Percentiles rank a stretch among this genome's conserved stretches.
Conservation (phyloP, 1,140 invertebrate genomes). For the Bombus confusus region DNA sequence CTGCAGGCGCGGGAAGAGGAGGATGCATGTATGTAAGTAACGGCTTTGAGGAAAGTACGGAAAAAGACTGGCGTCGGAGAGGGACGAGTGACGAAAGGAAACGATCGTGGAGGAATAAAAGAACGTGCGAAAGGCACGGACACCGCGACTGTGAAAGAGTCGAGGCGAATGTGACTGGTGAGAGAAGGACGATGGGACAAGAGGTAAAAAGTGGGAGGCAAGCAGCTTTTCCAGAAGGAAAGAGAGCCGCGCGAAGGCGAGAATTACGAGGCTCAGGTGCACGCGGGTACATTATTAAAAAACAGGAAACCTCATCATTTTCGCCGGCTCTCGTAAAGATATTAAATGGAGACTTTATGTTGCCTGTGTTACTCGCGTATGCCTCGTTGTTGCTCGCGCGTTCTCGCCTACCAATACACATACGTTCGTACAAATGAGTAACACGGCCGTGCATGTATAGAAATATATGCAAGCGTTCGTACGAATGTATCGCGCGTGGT, state of each 20-base stretch:
- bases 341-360: constrained; percentile 81
- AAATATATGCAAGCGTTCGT: neutral
- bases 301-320: constrained; percentile 81
- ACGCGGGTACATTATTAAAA: constrained; percentile 80
- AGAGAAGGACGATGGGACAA: neutral
- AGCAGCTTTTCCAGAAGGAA: constrained; percentile 42
- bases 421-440: neutral
- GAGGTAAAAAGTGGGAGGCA: constrained; percentile 28
- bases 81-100: neutral
- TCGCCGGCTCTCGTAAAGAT: constrained; percentile 77
- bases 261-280: constrained; percentile 80
- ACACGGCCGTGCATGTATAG: neutral
- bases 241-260: constrained; percentile 46
- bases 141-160: neutral
- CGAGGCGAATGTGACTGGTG: neutral
- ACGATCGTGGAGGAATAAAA: neutral
- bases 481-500: neutral
- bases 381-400: constrained; percentile 49
- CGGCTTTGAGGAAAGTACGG: neutral
- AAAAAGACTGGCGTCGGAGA: neutral
- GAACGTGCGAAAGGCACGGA: neutral
- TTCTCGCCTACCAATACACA: neutral
- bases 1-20: constrained; percentile 7
- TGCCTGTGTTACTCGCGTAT: constrained; percentile 64
- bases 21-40: too few species aligned